A percentile compares a stretch with the other conserved stretches of the same genome.
These are phyloP conservation scores for Trichosurus vulpecula DNA, from an alignment of 2,797 vertebrate genomes.

Conservation along the genomic window DNA sequence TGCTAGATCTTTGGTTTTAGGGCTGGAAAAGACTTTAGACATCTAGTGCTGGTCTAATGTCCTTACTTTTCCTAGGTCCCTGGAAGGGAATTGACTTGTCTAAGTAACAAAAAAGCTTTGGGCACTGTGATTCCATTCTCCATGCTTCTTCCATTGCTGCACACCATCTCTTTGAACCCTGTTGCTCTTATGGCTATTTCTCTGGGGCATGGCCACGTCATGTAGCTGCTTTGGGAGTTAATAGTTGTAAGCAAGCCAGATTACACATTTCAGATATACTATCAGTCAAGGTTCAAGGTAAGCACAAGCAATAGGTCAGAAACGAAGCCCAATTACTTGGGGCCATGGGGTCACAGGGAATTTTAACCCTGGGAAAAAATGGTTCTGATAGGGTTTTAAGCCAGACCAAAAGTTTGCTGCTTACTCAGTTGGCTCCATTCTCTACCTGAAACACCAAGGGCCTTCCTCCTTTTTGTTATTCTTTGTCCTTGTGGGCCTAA, in stretches of 20 bases:
- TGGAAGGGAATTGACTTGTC: background rate
- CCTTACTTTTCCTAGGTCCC: background rate
- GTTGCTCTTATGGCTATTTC: background rate
- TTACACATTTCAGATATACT: background rate
- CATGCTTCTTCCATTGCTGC: background rate
- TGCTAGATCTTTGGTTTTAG: background rate
- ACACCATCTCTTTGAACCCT: background rate
- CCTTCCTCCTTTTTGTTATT: background rate
- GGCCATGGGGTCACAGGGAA: background rate
- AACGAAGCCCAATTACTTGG: background rate
- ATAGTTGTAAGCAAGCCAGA: background rate
- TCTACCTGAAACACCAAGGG: background rate
- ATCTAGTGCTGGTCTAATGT: background rate
- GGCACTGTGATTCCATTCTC: background rate
- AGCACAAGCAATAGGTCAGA: background rate
- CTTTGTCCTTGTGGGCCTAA: background rate
- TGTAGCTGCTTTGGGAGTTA: background rate
- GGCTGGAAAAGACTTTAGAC: background rate
- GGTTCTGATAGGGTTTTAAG: background rate
- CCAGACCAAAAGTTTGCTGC: background rate
- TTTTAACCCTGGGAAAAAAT: background rate
- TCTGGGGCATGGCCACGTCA: background rate
- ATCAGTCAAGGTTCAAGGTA: background rate
- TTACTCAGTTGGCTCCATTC: background rate
- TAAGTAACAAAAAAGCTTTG: background rate